Base-by-base conservation (phyloP, 2,888 invertebrate species). In the Cephalotes varians region DNA sequence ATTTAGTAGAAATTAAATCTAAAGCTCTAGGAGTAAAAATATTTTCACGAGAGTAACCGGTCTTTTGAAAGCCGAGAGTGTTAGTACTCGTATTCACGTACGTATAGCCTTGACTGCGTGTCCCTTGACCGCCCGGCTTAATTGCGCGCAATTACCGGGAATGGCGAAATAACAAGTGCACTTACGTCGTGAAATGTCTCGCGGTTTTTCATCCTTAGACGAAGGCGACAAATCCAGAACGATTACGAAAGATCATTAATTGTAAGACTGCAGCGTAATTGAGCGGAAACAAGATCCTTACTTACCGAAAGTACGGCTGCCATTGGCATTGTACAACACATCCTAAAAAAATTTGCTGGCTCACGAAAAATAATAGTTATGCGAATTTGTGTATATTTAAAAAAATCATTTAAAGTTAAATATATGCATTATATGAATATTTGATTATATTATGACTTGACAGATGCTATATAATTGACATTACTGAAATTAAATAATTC, bases 91-190 rank as follows among this genome's bases (percentile, higher is more conserved):
- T 65, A 40, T 51, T 28, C 67, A 21, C 40, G 5, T 47, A 47
- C 18, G 4, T 34, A 34, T 18, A 51, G 25, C 69, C 56, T 44
- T 49, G 73, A 18, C 15, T 51, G n/a, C 69, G 21, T n/a, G 37
- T 60, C 89, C 87, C 91, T 92, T 93, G 91, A 92, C 91, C 90
- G 91, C 86, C 31, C 12, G 1, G 89, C 90, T 91, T 92, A 93
- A 93, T 93, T 92, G 92, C 91, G 89, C 87, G 90, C 92, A 93
- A 93, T 93, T 93, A 92, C 92, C 90, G 85, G 87, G 91, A 92
- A 93, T 93, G 92, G 92, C 90, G 91, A 92, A 93, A 93, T 93
- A 93, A 93, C 92, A 92, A 92, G 93, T 91, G 87, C 88, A 81
- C 87, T 87, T 86, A 86, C 81, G 86, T 82, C 87, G 87, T 86